These are phyloP conservation scores for Oxygymnocypris stewartii DNA, from an alignment of 2,113 vertebrate species.

Conservation along the genomic window DNA sequence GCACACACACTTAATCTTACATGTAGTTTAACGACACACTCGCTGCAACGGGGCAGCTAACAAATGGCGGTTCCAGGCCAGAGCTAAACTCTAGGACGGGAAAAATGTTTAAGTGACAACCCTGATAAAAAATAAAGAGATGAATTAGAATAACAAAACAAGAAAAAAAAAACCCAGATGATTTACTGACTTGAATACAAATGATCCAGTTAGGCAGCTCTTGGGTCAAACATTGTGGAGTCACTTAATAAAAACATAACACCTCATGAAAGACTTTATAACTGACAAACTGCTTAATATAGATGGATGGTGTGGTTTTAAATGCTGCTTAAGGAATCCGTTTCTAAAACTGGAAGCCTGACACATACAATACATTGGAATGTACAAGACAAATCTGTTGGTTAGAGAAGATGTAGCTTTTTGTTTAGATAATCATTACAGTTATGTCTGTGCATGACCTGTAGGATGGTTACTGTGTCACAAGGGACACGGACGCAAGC, in stretches of 20 bases:
- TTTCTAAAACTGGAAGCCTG: slow-evolving; percentile 26
- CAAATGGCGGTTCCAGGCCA: background rate
- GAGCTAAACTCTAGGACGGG: background rate
- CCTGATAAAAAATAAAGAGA: background rate
- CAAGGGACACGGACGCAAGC: slow-evolving; percentile 28
- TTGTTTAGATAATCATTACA: slow-evolving; percentile 20
- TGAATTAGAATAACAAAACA: slow-evolving; percentile 32
- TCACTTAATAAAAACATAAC: slow-evolving; percentile 39
- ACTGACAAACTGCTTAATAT: slow-evolving; percentile 36
- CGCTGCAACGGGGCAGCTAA: slow-evolving; percentile 7
- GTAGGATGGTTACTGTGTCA: slow-evolving; percentile 27
- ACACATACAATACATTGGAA: slow-evolving; percentile 7
- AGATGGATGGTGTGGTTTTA: slow-evolving; percentile 27
- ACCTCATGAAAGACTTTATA: slow-evolving; percentile 38
- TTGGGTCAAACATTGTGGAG: slow-evolving; percentile 24
- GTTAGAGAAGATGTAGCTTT: background rate
- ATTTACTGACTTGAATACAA: slow-evolving; percentile 18
- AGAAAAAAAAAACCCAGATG: background rate
- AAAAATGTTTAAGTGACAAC: slow-evolving; percentile 10
- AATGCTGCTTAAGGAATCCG: slow-evolving; percentile 26
- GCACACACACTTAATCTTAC: slow-evolving; percentile 40
- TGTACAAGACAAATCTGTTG: background rate
- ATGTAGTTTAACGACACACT: slow-evolving; percentile 5
- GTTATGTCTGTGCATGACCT: slow-evolving; percentile 33
- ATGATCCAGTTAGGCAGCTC: slow-evolving; percentile 9